These are phyloP conservation scores for Boulengeromyrus knoepffleri DNA, from an alignment of 2,113 vertebrate genomes.

Conservation along the genomic window DNA sequence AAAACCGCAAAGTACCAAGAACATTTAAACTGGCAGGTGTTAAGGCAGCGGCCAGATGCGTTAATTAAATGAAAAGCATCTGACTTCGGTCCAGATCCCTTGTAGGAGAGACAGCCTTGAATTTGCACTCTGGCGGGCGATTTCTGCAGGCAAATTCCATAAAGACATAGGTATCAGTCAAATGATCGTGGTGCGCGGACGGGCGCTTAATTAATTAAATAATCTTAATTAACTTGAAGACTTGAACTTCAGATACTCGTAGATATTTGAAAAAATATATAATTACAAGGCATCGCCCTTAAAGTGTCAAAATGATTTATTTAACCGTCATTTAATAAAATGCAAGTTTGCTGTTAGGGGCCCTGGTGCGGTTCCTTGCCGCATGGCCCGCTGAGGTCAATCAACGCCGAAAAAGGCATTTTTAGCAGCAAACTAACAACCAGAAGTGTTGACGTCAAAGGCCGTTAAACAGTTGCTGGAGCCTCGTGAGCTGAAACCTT, in stretches of 20 bases:
- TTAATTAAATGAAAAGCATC: neutral
- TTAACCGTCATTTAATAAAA: neutral
- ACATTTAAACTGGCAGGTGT: neutral
- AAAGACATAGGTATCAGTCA: neutral
- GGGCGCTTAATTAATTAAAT: neutral
- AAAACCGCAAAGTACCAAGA: neutral
- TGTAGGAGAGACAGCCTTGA: neutral
- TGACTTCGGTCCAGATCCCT: neutral
- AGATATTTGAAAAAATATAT: neutral
- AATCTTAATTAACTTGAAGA: neutral
- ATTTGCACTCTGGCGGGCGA: neutral
- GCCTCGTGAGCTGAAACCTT: neutral
- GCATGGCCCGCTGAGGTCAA: neutral
- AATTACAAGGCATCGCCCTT: neutral
- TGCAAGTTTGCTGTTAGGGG: neutral
- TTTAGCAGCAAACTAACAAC: neutral
- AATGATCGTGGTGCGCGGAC: neutral
- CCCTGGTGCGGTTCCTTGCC: neutral
- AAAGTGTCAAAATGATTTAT: neutral
- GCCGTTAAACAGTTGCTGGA: neutral
- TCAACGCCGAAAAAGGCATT: neutral
- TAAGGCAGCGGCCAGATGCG: neutral
- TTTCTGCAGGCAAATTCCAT: neutral
- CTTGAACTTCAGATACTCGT: neutral
- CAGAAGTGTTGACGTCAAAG: neutral